Evolutionary conservation across 1,140 invertebrate genomes (phyloP), one percentile per base, ranked within the genome.

Genomic region (Drosophila dunni): DNA sequence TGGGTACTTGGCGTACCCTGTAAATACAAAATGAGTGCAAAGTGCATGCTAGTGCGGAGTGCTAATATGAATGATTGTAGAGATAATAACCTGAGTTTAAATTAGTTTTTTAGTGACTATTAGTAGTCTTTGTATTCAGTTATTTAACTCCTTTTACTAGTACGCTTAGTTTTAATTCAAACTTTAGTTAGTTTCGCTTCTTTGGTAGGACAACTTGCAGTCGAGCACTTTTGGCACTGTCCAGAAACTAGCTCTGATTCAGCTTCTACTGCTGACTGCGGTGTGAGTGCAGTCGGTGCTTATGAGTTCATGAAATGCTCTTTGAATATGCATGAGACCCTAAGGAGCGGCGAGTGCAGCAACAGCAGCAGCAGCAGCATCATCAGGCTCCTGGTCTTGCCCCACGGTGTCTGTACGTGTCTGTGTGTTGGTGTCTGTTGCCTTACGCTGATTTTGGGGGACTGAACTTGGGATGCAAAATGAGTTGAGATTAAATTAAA

Each of bases 251-350:
- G 50, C 13, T 51, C 24, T 67, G 48, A 33, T 56, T 44, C 33
- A 29, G 24, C 3, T 29, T 29, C 24, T 29, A 29, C 5, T 29
- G 24, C 24, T 46, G 65, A 40, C 20, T 42, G 38, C 42, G 62
- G 63, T 72, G 81, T 65, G 77, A 89, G 80, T 83, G 60, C 36
- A n/a, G 75, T 70, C 78, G 71, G 64, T 89, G 85, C 85, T 89
- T 89, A 89, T 89, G 84, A 89, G 84, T 78, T 89, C 84, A 84
- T 89, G 81, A 89, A 89, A 81, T 84, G 84, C 80, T 84, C 75
- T 78, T 89, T 78, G 85, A 89, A 89, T 89, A 89, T 89, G 84
- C 85, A 89, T 89, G 80, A 89, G 84, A 51, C 85, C 78, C 85
- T 76, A 90, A 90, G 84, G 84, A 81, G 81, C 70, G 71, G 66